Percentiles rank a stretch among this genome's conserved stretches.
phyloP scores from a whole-genome alignment of 2,888 invertebrate species.

The Dynastes hyllus region DNA sequence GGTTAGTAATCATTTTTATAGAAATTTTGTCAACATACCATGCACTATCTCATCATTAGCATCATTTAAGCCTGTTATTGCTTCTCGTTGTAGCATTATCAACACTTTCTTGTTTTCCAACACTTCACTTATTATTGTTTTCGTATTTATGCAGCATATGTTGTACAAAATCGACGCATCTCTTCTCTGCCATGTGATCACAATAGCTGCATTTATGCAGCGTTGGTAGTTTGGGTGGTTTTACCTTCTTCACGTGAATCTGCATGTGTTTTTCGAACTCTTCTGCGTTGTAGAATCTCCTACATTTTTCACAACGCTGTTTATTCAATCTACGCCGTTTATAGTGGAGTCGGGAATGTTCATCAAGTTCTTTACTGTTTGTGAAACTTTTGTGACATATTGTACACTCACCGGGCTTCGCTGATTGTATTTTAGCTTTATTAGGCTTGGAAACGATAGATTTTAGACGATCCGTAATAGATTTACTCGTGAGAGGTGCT shows the following conservation, averaged over 20 bases:
- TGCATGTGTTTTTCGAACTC: not conserved
- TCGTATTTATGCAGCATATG: slow-evolving; percentile 27
- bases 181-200: not conserved
- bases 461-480: too few species aligned
- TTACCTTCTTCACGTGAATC: not conserved
- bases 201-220: slow-evolving; percentile 13
- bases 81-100: too few species aligned
- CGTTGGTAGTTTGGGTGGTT: not conserved
- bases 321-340: not conserved
- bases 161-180: slow-evolving; percentile 7
- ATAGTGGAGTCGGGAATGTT: not conserved
- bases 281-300: not conserved
- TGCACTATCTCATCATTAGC: too few species aligned
- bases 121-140: not conserved
- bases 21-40: too few species aligned
- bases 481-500: too few species aligned
- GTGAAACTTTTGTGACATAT: not conserved
- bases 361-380: not conserved
- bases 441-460: too few species aligned
- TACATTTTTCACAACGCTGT: not conserved
- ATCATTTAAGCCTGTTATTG: too few species aligned
- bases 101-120: too few species aligned
- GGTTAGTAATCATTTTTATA: too few species aligned
- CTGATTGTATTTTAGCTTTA: too few species aligned
- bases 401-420: not conserved